Evolutionary conservation across 2,797 vertebrate species (phyloP).

Genomic region (Silurus lanzhouensis): DNA sequence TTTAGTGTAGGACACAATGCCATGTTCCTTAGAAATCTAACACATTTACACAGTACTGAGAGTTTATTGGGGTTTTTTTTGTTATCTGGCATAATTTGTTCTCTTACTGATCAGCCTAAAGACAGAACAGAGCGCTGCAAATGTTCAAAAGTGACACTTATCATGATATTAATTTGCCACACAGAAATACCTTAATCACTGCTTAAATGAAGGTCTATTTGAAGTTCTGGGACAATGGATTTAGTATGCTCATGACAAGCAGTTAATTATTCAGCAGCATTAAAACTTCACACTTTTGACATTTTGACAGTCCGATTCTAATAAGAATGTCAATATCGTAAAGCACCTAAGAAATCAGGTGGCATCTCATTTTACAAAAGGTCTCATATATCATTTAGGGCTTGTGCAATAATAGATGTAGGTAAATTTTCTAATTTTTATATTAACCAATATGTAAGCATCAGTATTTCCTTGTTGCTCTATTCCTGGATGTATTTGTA

Average conservation of each 20-base stretch:
- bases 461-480: not conserved
- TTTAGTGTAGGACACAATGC: not conserved
- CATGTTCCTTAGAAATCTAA: not conserved
- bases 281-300: not conserved
- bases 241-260: not conserved
- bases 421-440: not conserved
- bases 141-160: not conserved
- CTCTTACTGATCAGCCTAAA: not conserved
- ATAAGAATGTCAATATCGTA: not conserved
- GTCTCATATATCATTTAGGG: not conserved
- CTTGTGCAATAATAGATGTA: not conserved
- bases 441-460: not conserved
- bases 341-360: not conserved
- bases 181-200: not conserved
- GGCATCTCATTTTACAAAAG: not conserved
- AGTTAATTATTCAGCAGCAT: not conserved
- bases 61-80: not conserved
- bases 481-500: not conserved
- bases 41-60: not conserved
- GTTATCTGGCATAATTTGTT: not conserved
- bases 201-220: not conserved
- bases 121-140: not conserved
- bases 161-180: not conserved
- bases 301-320: not conserved
- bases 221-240: not conserved